A percentile compares a stretch with the other conserved stretches of the same genome.
Conservation (phyloP, 2,797 vertebrate genomes). For the Acanthurus lineatus region DNA sequence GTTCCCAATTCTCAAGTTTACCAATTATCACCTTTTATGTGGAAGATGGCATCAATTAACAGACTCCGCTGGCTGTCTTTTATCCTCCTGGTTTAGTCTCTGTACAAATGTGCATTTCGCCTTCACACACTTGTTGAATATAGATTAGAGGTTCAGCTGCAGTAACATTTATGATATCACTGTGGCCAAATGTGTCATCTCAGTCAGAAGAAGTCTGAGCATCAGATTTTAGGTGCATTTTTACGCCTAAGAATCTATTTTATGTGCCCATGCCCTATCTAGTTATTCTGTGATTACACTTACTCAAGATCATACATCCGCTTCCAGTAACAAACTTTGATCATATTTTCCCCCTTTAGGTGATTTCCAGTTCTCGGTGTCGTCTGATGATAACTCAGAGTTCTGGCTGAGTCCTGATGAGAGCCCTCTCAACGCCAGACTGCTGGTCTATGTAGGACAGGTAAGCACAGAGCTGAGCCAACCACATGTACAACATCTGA, state of each 20-base stretch:
- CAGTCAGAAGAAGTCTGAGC: not conserved
- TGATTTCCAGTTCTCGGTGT: conserved; percentile 97
- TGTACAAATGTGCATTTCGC: conserved; percentile 4
- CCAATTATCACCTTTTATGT: not conserved
- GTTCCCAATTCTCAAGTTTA: not conserved
- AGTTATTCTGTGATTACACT: conserved; percentile 8
- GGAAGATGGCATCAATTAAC: not conserved
- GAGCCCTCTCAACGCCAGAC: conserved; percentile 90
- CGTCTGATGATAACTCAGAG: conserved; percentile 98
- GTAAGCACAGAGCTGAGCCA: conserved; percentile 77
- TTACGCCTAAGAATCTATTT: conserved; percentile 6
- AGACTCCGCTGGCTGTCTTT: not conserved
- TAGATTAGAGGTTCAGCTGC: conserved; percentile 7
- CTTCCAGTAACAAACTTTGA: conserved; percentile 50
- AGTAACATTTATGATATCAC: not conserved
- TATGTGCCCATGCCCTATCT: conserved; percentile 11
- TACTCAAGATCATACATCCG: conserved; percentile 31
- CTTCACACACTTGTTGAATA: not conserved
- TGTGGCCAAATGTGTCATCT: conserved; percentile 4
- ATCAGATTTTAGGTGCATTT: conserved; percentile 15
- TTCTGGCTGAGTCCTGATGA: conserved; percentile 96
- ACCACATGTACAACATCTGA: conserved; percentile 18
- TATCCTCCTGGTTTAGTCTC: not conserved
- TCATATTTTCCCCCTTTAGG: conserved; percentile 80
- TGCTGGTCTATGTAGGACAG: conserved; percentile 94